A percentile compares a stretch with the other conserved stretches of the same genome.
Evolutionary conservation across 2,797 vertebrate species (phyloP).

Genomic region (Onychomys leucogaster): DNA sequence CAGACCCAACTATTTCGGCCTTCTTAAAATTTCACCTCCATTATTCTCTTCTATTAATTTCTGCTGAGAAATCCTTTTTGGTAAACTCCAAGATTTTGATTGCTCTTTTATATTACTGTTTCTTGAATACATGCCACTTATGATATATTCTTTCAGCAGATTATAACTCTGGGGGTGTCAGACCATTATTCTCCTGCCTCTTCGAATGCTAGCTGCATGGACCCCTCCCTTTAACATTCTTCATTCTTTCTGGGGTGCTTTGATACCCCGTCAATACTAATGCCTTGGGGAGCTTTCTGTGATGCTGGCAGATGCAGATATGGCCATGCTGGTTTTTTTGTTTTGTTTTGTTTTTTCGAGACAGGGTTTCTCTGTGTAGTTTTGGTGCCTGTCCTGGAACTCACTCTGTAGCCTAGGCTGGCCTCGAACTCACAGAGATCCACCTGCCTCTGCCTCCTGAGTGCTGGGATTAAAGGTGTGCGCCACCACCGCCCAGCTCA

Average conservation of each 20-base stretch:
- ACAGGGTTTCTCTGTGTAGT: not conserved
- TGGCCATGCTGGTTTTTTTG: no score
- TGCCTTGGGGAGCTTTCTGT: not conserved
- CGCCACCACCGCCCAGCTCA: no score
- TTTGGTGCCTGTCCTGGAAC: no score
- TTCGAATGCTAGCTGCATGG: not conserved
- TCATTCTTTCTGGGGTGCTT: slow-evolving; percentile 33
- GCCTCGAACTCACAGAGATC: no score
- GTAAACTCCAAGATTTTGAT: not conserved
- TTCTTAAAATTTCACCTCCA: not conserved
- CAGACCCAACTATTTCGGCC: not conserved
- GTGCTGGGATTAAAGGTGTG: no score
- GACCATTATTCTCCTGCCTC: not conserved
- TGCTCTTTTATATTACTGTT: not conserved
- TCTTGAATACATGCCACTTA: not conserved
- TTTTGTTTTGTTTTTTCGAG: no score
- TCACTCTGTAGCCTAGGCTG: no score
- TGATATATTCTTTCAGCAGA: not conserved
- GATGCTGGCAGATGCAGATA: not conserved
- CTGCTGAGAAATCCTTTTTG: not conserved
- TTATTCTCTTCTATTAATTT: not conserved
- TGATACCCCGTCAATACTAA: not conserved
- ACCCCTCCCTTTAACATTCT: not conserved
- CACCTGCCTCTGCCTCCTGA: no score
- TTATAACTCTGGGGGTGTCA: not conserved